phyloP scores from a whole-genome alignment of 2,113 vertebrate species.

The Callipepla squamata region DNA sequence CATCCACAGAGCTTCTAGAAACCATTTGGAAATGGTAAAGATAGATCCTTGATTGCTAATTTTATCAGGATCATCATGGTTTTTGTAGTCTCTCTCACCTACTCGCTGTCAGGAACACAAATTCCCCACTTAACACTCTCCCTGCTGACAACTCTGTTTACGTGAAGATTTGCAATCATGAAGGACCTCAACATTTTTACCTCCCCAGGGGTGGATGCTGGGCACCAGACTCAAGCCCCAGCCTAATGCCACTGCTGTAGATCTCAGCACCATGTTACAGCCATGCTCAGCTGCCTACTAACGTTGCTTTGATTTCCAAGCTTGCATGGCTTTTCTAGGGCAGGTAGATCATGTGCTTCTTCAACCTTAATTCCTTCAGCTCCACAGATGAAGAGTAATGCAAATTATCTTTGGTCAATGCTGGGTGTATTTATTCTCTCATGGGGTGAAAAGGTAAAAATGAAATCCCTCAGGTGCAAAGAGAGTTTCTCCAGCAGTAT shows the following conservation, averaged over 20 bases:
- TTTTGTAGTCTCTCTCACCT: constrained; percentile 63
- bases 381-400: neutral
- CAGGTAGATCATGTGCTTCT: neutral
- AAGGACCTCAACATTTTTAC: constrained; percentile 25
- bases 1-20: constrained; percentile 42
- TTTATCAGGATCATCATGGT: constrained; percentile 55
- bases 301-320: neutral
- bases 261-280: neutral
- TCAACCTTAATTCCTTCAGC: neutral
- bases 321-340: neutral
- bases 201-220: neutral
- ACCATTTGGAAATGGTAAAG: constrained; percentile 54
- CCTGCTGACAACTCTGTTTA: constrained; percentile 50
- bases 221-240: neutral
- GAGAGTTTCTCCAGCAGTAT: neutral
- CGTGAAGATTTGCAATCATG: constrained; percentile 19
- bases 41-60: constrained; percentile 51
- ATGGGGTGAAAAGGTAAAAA: neutral
- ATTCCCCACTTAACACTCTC: constrained; percentile 59
- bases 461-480: neutral
- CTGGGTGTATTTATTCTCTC: neutral
- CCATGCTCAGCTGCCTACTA: neutral
- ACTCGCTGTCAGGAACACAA: constrained; percentile 21
- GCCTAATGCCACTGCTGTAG: rapidly evolving
- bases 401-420: neutral